Evolutionary conservation across 2,797 vertebrate genomes (phyloP).

Genomic region (Hapalemur alaotrensis): DNA sequence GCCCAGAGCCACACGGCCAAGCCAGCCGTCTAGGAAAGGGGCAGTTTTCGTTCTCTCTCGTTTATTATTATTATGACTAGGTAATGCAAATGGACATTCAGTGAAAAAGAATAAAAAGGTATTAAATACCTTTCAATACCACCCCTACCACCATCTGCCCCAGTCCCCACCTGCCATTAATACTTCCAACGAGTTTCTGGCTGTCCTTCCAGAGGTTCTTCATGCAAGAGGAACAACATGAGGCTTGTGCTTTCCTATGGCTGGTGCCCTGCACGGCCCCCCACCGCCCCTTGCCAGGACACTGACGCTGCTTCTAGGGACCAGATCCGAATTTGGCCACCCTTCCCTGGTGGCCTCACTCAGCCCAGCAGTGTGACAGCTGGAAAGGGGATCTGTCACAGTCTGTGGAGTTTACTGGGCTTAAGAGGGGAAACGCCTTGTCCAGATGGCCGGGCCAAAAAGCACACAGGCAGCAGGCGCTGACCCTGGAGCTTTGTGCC

Average conservation of each 20-base stretch:
- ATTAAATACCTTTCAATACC: neutral
- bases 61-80: neutral
- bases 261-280: fast-evolving
- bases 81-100: neutral
- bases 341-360: neutral
- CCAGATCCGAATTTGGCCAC: fast-evolving
- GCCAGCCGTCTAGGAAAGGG: neutral
- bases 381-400: neutral
- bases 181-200: neutral
- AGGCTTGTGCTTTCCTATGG: too few relatives aligned
- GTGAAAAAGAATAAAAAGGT: neutral
- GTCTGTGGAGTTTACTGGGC: neutral
- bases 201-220: neutral
- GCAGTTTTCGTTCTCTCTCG: neutral
- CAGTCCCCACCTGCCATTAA: neutral
- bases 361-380: neutral
- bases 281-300: neutral
- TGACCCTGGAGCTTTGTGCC: fast-evolving
- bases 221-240: neutral
- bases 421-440: neutral
- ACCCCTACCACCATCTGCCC: neutral
- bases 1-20: neutral
- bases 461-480: neutral
- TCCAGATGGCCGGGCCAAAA: slow-evolving; percentile 4
- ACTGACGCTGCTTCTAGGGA: fast-evolving